phyloP scores from a whole-genome alignment of 2,888 invertebrate species.

The Phalangium opilio region DNA sequence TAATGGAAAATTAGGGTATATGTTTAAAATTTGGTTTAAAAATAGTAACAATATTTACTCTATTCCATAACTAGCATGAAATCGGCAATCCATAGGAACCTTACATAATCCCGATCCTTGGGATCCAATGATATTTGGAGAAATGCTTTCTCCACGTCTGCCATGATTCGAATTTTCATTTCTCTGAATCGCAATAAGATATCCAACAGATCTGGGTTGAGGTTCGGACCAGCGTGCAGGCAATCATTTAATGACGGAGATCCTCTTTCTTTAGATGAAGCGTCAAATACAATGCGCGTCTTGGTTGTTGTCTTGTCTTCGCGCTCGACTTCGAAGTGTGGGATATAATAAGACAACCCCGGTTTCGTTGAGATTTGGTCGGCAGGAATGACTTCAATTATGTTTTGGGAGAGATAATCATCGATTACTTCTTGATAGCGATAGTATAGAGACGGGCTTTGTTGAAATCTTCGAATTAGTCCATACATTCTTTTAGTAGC shows the following conservation, averaged over 20 bases:
- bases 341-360: slow-evolving; percentile 2
- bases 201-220: slow-evolving; percentile 2
- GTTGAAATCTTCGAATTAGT: too few species aligned
- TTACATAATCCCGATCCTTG: background rate
- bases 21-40: too few species aligned
- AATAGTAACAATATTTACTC: too few species aligned
- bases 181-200: slow-evolving; percentile 9
- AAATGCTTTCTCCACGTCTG: slow-evolving; percentile 9
- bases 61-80: too few species aligned
- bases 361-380: too few species aligned
- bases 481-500: too few species aligned
- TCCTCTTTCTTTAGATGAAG: slow-evolving; percentile 1
- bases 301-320: slow-evolving; percentile 4
- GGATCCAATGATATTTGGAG: slow-evolving; percentile 1
- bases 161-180: slow-evolving; percentile 4
- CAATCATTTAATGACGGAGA: slow-evolving; percentile 8
- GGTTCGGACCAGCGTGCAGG: slow-evolving; percentile 4
- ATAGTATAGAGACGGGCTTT: too few species aligned
- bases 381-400: too few species aligned
- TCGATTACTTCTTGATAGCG: too few species aligned
- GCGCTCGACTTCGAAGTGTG: slow-evolving; percentile 3
- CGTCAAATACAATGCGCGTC: slow-evolving; percentile 7
- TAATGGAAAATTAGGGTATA: too few species aligned
- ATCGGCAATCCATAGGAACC: slow-evolving; percentile 1
- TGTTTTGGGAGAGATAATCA: too few species aligned